Percentiles rank a stretch among this genome's conserved stretches.
Evolutionary conservation across 2,113 vertebrate genomes (phyloP).

Genomic region (Gambusia affinis): DNA sequence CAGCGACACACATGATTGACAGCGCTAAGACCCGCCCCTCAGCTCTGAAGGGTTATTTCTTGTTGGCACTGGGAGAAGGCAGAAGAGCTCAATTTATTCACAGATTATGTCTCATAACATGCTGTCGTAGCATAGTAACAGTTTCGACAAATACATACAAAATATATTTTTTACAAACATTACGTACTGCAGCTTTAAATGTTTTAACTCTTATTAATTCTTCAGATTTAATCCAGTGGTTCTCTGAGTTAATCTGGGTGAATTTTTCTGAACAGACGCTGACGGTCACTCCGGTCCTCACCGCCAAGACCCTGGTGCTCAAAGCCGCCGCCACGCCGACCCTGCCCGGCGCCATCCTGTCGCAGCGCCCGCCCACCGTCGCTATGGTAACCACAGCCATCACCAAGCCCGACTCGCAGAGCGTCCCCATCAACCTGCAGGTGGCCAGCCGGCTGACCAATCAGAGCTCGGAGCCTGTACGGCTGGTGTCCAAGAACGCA

Average conservation of each 20-base stretch:
- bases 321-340: conserved; percentile 91
- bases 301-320: conserved; percentile 97
- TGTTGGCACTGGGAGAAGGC: no score
- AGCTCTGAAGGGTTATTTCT: no score
- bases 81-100: no score
- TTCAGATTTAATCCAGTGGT: background rate
- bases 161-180: no score
- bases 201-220: background rate
- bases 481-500: conserved; percentile 95
- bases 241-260: background rate
- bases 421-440: conserved; percentile 94
- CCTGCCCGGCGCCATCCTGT: conserved; percentile 87
- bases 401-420: conserved; percentile 92
- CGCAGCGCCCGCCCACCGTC: conserved; percentile 92
- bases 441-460: conserved; percentile 91
- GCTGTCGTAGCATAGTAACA: no score
- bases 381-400: conserved; percentile 97
- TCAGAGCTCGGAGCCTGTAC: conserved; percentile 89
- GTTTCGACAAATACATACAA: no score
- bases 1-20: no score
- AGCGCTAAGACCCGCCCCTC: no score
- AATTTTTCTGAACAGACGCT: conserved; percentile 82
- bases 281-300: conserved; percentile 95
- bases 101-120: no score
- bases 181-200: no score